Base-by-base conservation (phyloP, 2,113 vertebrate genomes). In the Plecturocebus donacophilus region DNA sequence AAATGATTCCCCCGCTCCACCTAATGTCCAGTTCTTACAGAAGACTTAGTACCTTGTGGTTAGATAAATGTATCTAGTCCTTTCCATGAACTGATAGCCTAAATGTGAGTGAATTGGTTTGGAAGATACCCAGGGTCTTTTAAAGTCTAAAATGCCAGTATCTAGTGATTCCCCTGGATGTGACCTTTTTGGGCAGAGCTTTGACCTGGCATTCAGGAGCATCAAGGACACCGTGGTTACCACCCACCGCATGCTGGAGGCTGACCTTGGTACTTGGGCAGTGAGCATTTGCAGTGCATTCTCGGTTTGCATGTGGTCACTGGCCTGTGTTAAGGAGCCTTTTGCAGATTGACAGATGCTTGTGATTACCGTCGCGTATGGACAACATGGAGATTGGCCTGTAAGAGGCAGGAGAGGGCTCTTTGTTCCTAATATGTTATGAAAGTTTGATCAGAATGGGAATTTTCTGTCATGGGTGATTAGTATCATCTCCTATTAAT, bases 361-460 rank as follows among this genome's bases (percentile, higher is more conserved):
- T 96, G 96, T 96, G 96, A 89, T 95, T 97, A 49, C 92, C 96
- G 82, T 96, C 66, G 70, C 96, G 98, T 87, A 97, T 64, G 98
- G 98, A 98, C 97, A 97, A 86, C 93, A 90, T 96, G 98, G 98
- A 98, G 98, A 98, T 85, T 97, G 98, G 98, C 97, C 98, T 97
- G 97, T 80, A 97, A 97, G 95, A 98, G 96, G 98, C 97, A 98
- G 96, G 96, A 98, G 97, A 96, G 98, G 97, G 97, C 96, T 98
- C 98, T 98, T 98, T 96, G 93, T 85, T 98, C 70, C 95, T 98
- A 98, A 98, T 98, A 94, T 61, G 96, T 98, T 98, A 98, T 98
- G 98, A 98, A 99, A 98, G 98, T 98, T 99, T 98, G 98, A 98
- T 98, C 97, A 91, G 97, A 98, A 98, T 98, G 98, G 98, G 98